A percentile compares a stretch with the other conserved stretches of the same genome.
phyloP scores from a whole-genome alignment of 23 tunicate genomes.

The Phallusia fumigata region DNA sequence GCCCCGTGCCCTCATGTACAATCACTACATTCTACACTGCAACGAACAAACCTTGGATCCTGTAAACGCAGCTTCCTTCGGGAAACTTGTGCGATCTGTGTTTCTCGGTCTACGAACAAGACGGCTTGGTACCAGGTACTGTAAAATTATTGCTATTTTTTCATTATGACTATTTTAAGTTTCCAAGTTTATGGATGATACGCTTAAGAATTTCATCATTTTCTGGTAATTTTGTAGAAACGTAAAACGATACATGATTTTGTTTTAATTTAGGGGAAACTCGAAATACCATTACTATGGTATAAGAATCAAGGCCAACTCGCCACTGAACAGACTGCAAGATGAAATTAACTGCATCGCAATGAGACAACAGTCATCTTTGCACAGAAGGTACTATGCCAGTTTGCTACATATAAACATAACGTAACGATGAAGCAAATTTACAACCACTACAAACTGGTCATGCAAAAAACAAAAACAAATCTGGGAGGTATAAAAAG shows the following conservation, averaged over 20 bases:
- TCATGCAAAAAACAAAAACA: too few species aligned
- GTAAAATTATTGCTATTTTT: too few species aligned
- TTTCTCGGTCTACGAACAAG: constrained; percentile 91
- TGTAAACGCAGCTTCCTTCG: constrained; percentile 98
- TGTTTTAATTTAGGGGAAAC: constrained; percentile 68
- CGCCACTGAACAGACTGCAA: constrained; percentile 84
- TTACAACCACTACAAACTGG: not conserved
- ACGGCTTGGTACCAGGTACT: constrained; percentile 92
- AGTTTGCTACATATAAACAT: too few species aligned
- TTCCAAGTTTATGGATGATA: not conserved
- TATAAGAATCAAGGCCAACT: constrained; percentile 90
- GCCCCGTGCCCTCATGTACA: constrained; percentile 98
- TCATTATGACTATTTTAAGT: not conserved
- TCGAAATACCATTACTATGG: constrained; percentile 99
- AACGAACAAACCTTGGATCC: constrained; percentile 93
- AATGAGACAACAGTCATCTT: constrained; percentile 57
- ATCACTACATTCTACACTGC: constrained; percentile 96
- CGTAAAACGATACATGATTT: too few species aligned
- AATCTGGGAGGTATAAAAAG: not conserved
- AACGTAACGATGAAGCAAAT: not conserved
- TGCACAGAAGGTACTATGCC: constrained; percentile 31
- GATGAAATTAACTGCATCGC: constrained; percentile 85
- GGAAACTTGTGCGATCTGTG: constrained; percentile 96
- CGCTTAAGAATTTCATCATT: too few species aligned
- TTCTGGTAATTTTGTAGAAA: too few species aligned